phyloP scores from a whole-genome alignment of 2,797 vertebrate species.

The Tokudaia muenninki region DNA sequence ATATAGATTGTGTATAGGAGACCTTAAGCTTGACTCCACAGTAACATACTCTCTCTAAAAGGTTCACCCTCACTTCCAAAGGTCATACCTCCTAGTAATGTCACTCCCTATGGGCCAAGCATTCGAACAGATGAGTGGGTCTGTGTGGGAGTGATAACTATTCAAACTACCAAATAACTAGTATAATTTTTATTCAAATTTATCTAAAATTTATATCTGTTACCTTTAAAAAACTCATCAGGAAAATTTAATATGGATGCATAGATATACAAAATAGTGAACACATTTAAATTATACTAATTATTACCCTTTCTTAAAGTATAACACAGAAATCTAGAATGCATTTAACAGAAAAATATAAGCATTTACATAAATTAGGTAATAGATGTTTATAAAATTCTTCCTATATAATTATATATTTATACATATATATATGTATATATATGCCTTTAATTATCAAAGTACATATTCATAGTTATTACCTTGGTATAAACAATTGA shows the following conservation, averaged over 20 bases:
- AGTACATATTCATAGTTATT: conserved; percentile 16
- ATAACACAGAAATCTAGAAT: background rate
- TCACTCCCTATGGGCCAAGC: background rate
- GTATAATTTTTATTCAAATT: background rate
- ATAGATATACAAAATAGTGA: no score
- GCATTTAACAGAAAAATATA: background rate
- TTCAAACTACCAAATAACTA: background rate
- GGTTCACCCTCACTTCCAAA: background rate
- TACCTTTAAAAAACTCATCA: no score
- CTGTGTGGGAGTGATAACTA: background rate
- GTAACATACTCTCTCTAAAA: background rate
- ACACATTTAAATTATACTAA: conserved; percentile 28
- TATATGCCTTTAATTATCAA: background rate
- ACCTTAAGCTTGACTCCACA: background rate
- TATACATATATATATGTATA: no score
- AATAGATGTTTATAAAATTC: conserved; percentile 13
- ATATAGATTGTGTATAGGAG: no score
- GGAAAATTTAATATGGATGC: no score
- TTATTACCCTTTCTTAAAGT: background rate
- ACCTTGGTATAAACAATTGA: background rate
- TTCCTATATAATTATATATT: background rate
- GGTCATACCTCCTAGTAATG: background rate
- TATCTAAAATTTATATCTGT: no score
- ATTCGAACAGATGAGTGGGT: background rate
- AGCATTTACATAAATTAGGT: conserved; percentile 2